Conservation (phyloP, 2,888 invertebrate genomes). For the Diarsia mendica region DNA sequence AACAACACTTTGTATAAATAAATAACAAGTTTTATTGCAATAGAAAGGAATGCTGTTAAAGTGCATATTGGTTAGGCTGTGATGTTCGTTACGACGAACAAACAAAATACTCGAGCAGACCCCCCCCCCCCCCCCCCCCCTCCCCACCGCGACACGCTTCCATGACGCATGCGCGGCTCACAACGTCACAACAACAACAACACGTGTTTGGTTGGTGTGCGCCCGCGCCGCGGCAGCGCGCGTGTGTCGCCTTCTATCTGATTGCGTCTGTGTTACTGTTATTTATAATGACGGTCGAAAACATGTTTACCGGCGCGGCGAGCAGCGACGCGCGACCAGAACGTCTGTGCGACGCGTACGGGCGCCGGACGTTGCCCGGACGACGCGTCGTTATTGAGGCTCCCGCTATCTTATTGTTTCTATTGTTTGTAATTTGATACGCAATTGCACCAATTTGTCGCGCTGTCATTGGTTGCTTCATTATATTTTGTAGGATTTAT, state of each 20-base stretch:
- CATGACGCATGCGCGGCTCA: slow-evolving; percentile 36
- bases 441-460: slow-evolving; percentile 8
- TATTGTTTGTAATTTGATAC: slow-evolving; percentile 23
- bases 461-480: slow-evolving; percentile 1
- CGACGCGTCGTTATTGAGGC: slow-evolving; percentile 4
- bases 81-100: slow-evolving; percentile 21
- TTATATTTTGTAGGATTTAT: slow-evolving; percentile 3
- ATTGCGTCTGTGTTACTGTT: slow-evolving; percentile 38
- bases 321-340: background rate
- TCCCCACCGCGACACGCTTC: background rate
- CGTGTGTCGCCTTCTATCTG: slow-evolving; percentile 14
- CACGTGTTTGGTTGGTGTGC: slow-evolving; percentile 2
- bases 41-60: slow-evolving; percentile 47
- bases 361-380: background rate
- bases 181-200: slow-evolving; percentile 39
- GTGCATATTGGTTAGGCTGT: slow-evolving; percentile 22
- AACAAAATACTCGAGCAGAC: slow-evolving; percentile 38
- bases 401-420: slow-evolving; percentile 14
- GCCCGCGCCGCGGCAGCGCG: background rate
- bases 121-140: background rate
- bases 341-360: background rate
- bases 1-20: slow-evolving; percentile 37
- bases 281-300: slow-evolving; percentile 46
- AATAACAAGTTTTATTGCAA: slow-evolving; percentile 47
- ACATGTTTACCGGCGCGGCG: slow-evolving; percentile 50